Evolutionary conservation across 2,797 vertebrate genomes (phyloP), one percentile per base, ranked within the genome.

Genomic region (Myotis findleyi): DNA sequence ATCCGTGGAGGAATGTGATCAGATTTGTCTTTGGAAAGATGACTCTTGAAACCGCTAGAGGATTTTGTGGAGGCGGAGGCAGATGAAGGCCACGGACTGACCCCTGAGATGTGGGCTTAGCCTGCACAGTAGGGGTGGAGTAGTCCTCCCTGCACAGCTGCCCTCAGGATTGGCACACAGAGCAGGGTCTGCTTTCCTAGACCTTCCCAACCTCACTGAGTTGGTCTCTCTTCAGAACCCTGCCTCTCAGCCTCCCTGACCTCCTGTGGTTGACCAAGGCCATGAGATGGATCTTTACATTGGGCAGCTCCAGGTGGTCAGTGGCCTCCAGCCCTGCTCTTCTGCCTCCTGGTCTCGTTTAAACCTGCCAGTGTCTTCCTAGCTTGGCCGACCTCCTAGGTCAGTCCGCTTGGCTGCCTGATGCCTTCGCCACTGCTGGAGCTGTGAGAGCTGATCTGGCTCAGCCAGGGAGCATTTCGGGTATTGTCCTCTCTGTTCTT

Each of bases 21-120:
- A 41, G n/a, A 30, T 81, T 51, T 9, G 7, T 77, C 59, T 93
- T 82, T 73, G n/a, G 87, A 71, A 95, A 47, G 76, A 83, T 76
- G 57, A 53, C 49, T 38, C 36, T 51, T 57, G 44, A 89, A 82
- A 71, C 33, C 0, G 0, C 21, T 10, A 62, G 77, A 79, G 57
- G 66, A 66, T 47, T 76, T 89, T 73, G 10, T 49, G 53, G 73
- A 55, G n/a, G 23, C 3, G 55, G 20, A 41, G 30, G 13, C 49
- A 23, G 47, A 79, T 41, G 16, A 49, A 89, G 68, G 10, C 59
- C 51, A 49, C 27, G 3, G 49, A 55, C 20, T 17, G 18, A 23
- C 23, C 27, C 7, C 73, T 77, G 55, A 30, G 66, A 62, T 20
- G 3, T 71, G 30, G 49, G 33, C 66, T 73, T 38, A 38, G 14